phyloP scores from a whole-genome alignment of 2,888 invertebrate species.

The Rhodophaea formosa region DNA sequence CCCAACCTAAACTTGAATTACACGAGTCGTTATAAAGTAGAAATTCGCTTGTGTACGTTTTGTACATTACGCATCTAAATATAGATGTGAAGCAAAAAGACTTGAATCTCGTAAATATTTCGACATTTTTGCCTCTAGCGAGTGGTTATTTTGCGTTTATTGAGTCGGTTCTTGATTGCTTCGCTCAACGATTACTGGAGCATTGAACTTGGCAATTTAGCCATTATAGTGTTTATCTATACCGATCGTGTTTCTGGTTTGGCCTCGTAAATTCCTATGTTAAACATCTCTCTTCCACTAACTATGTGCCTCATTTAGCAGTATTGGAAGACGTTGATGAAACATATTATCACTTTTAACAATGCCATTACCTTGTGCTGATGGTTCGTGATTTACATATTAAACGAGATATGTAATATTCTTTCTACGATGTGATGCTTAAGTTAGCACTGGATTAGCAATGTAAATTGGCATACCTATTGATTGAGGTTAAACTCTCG shows the following conservation, averaged over 20 bases:
- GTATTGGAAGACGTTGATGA: conserved; percentile 13
- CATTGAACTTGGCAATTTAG: conserved; percentile 63
- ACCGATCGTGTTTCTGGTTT: conserved; percentile 23
- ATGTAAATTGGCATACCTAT: not conserved
- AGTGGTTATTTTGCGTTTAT: conserved; percentile 68
- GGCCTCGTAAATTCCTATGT: not conserved
- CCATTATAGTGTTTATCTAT: conserved; percentile 28
- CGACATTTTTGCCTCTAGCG: conserved; percentile 62
- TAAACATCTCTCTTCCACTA: not conserved
- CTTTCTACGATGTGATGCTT: not conserved
- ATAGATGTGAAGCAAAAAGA: conserved; percentile 62
- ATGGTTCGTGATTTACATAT: conserved; percentile 3
- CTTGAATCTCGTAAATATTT: conserved; percentile 66
- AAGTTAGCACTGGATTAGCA: not conserved
- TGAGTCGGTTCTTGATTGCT: conserved; percentile 61
- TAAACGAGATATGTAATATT: conserved; percentile 1
- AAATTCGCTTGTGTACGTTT: conserved; percentile 46
- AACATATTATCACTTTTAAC: not conserved
- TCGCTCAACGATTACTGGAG: conserved; percentile 58
- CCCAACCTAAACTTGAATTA: conserved; percentile 51
- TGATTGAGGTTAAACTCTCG: not conserved
- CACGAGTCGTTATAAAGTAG: conserved; percentile 45
- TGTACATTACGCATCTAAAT: conserved; percentile 49
- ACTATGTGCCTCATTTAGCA: conserved; percentile 1
- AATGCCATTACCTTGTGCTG: not conserved